Evolutionary conservation across 2,888 invertebrate genomes (phyloP).

Genomic region (Caenorhabditis sp.): DNA sequence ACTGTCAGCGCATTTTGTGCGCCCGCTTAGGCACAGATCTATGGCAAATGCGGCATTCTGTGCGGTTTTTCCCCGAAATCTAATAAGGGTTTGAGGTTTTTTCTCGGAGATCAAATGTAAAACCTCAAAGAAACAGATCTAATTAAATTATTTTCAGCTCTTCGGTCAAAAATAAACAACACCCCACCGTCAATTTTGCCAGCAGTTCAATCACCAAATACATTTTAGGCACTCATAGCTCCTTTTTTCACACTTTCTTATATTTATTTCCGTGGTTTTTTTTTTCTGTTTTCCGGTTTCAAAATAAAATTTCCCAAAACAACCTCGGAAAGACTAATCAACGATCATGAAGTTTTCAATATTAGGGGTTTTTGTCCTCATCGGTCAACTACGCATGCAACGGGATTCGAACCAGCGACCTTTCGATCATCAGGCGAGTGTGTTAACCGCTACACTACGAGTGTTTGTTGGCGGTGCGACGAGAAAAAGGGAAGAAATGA

Average conservation of each 20-base stretch:
- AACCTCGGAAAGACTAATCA: background rate
- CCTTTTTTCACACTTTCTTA: background rate
- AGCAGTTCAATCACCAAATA: background rate
- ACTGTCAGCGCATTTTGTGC: too few species aligned
- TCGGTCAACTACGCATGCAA: background rate
- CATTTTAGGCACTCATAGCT: background rate
- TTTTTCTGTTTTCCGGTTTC: background rate
- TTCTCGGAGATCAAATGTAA: too few species aligned
- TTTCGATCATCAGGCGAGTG: background rate
- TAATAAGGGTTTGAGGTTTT: too few species aligned
- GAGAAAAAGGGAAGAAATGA: background rate
- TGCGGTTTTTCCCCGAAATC: too few species aligned
- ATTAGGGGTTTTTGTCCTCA: background rate
- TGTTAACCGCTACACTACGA: background rate
- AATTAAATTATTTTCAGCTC: slow-evolving; percentile 2
- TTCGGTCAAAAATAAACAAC: slow-evolving; percentile 6
- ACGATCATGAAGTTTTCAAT: background rate
- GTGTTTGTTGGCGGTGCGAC: background rate
- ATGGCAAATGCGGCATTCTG: too few species aligned
- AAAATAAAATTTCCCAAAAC: background rate
- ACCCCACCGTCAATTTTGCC: background rate
- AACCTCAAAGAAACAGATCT: too few species aligned
- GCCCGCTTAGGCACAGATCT: too few species aligned
- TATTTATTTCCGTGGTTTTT: background rate
- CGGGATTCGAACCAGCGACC: background rate